Percentiles rank a stretch among this genome's conserved stretches.
phyloP scores from a whole-genome alignment of 2,113 vertebrate species.

The Ctenomys sociabilis region DNA sequence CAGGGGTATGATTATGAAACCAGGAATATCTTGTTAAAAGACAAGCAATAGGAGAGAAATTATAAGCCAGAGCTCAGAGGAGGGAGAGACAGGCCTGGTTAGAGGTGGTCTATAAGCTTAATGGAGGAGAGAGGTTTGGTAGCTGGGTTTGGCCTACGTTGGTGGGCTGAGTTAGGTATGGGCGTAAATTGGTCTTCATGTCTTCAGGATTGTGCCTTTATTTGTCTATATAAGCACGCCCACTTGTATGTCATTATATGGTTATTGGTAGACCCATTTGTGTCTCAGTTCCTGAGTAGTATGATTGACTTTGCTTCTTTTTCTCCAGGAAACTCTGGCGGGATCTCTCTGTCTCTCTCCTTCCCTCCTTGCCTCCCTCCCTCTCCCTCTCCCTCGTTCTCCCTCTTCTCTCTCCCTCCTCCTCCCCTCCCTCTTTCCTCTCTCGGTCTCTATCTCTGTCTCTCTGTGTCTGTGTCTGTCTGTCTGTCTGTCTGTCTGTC shows the following conservation, averaged over 20 bases:
- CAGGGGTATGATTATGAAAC: rapidly evolving
- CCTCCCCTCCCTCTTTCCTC: no score
- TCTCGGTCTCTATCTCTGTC: no score
- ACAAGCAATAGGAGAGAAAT: neutral
- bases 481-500: no score
- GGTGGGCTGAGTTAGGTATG: neutral
- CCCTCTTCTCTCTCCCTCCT: rapidly evolving
- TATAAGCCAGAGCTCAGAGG: neutral
- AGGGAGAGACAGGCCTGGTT: neutral
- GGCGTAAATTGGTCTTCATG: neutral
- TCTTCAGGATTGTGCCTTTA: neutral
- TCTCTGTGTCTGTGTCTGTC: no score
- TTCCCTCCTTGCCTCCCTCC: no score
- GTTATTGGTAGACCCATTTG: neutral
- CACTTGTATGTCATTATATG: neutral
- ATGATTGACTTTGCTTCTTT: neutral
- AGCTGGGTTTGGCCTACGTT: neutral
- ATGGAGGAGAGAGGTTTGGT: neutral
- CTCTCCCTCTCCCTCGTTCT: no score
- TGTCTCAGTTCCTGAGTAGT: neutral
- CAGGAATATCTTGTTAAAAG: neutral
- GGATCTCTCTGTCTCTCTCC: no score
- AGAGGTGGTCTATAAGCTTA: neutral
- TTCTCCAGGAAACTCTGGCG: neutral
- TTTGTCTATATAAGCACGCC: neutral